Conservation (phyloP, 2,113 vertebrate species). For the Sinocyclocheilus anophthalmus region DNA sequence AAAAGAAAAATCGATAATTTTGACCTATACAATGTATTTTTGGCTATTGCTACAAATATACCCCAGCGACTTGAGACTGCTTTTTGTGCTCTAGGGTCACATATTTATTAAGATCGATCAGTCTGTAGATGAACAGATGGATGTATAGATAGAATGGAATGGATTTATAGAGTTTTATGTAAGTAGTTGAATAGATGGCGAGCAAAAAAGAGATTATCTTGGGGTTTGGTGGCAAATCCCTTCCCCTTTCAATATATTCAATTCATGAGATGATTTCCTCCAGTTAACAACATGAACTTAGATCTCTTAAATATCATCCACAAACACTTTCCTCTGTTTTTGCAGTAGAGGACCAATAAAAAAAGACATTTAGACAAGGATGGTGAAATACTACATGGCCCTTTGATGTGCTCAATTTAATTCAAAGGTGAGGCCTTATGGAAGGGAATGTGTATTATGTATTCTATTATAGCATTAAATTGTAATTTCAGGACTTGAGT, state of each 20-base stretch:
- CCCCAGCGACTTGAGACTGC: no score
- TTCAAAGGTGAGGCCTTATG: constrained; percentile 31
- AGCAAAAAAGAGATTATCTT: background rate
- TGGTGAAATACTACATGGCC: background rate
- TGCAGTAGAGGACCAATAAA: background rate
- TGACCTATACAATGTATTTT: no score
- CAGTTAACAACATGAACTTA: background rate
- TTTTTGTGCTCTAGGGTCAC: no score
- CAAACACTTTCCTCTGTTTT: background rate
- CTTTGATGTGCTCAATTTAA: constrained; percentile 13
- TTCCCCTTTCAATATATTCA: background rate
- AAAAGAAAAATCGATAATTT: no score
- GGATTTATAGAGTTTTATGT: background rate
- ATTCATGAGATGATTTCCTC: background rate
- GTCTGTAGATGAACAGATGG: background rate
- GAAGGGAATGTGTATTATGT: constrained; percentile 23
- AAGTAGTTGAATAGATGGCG: background rate
- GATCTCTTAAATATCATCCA: background rate
- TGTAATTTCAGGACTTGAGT: constrained; percentile 58
- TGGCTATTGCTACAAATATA: no score
- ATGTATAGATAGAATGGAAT: background rate
- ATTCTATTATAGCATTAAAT: constrained; percentile 28
- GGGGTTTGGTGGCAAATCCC: background rate
- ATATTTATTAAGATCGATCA: background rate
- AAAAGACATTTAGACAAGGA: background rate